Conservation (phyloP, 2,888 invertebrate genomes). For the Hyalella azteca region DNA sequence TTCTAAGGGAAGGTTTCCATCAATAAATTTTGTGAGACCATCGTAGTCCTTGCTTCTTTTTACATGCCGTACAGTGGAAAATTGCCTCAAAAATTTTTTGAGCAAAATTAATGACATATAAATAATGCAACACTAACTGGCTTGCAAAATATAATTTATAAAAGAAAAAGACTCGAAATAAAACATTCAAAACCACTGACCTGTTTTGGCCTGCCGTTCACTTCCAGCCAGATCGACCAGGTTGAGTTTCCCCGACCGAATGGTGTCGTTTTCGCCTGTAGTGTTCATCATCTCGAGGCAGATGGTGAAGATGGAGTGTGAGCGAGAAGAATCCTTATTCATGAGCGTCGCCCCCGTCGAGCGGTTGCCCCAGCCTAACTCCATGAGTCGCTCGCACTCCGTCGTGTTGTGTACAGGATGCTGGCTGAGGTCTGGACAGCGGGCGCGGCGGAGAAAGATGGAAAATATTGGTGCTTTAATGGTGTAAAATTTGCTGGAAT, state of each 20-base stretch:
- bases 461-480: too few relatives aligned
- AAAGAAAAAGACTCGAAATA: neutral
- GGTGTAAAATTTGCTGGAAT: too few relatives aligned
- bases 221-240: conserved; percentile 89
- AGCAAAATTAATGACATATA: too few relatives aligned
- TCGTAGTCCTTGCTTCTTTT: too few relatives aligned
- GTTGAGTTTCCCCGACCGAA: conserved; percentile 78
- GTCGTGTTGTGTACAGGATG: conserved; percentile 78
- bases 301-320: conserved; percentile 87
- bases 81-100: too few relatives aligned
- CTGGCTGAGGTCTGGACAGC: conserved; percentile 69
- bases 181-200: conserved; percentile 60
- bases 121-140: too few relatives aligned
- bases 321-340: conserved; percentile 85
- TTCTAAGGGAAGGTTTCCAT: too few relatives aligned
- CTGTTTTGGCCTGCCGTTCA: conserved; percentile 80
- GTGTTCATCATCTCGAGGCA: conserved; percentile 79
- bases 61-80: too few relatives aligned
- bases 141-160: too few relatives aligned
- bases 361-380: conserved; percentile 78
- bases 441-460: too few relatives aligned
- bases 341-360: conserved; percentile 85
- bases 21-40: too few relatives aligned
- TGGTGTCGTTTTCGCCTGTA: conserved; percentile 63
- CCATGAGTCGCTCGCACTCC: conserved; percentile 78